Conservation (phyloP, 2,888 invertebrate genomes). For the Meta bourneti region DNA sequence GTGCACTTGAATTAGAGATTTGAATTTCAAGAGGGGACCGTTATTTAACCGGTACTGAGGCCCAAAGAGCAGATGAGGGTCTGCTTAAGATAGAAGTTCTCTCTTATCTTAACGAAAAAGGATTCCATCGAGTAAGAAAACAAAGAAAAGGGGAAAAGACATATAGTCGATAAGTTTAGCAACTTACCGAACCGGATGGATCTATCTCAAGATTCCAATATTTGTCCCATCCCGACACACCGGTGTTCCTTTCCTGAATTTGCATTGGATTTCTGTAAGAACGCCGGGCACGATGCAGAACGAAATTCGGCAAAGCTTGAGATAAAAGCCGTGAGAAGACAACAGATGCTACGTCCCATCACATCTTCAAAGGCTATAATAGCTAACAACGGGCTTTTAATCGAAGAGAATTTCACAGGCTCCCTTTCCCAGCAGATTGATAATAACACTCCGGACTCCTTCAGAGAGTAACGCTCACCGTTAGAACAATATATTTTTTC, state of each 20-base stretch:
- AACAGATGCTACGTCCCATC: slow-evolving; percentile 59
- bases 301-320: background rate
- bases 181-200: slow-evolving; percentile 41
- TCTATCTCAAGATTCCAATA: slow-evolving; percentile 3
- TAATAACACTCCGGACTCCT: too few relatives aligned
- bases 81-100: too few relatives aligned
- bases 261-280: slow-evolving; percentile 29
- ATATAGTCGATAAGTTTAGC: too few relatives aligned
- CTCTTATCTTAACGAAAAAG: too few relatives aligned
- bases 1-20: too few relatives aligned
- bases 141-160: too few relatives aligned
- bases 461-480: too few relatives aligned
- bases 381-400: background rate
- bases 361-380: background rate
- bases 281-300: background rate
- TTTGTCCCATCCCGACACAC: slow-evolving; percentile 29
- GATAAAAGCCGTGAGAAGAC: background rate
- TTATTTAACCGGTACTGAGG: too few relatives aligned
- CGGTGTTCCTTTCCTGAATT: slow-evolving; percentile 23
- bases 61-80: too few relatives aligned
- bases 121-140: too few relatives aligned
- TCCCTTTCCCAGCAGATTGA: slow-evolving; percentile 1
- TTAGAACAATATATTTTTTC: background rate
- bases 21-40: too few relatives aligned
- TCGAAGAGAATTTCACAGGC: background rate